A percentile compares a stretch with the other conserved stretches of the same genome.
phyloP scores from a whole-genome alignment of 92 coral and sea anemone genomes.

The Phenganax subtilis region DNA sequence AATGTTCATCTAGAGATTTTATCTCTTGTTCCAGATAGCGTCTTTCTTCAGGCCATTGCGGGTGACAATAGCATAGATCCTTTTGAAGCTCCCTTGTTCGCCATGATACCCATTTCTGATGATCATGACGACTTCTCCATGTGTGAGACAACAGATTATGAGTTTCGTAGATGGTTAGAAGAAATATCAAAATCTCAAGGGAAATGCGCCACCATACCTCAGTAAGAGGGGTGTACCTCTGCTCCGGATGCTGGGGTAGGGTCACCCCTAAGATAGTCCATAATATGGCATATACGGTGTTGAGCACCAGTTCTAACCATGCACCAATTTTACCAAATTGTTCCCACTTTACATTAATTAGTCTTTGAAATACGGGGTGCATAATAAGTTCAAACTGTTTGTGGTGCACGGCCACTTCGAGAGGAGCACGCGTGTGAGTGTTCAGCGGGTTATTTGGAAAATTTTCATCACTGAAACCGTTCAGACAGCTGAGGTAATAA shows the following conservation, averaged over 20 bases:
- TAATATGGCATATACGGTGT: slow-evolving; percentile 66
- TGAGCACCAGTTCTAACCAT: slow-evolving; percentile 73
- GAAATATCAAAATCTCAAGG: slow-evolving; percentile 54
- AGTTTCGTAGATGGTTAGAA: slow-evolving; percentile 70
- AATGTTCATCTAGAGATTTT: slow-evolving; percentile 63
- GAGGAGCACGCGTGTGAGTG: slow-evolving; percentile 79
- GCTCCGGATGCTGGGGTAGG: slow-evolving; percentile 53
- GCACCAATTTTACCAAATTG: slow-evolving; percentile 85
- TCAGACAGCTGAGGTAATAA: slow-evolving; percentile 78
- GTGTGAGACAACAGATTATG: slow-evolving; percentile 71
- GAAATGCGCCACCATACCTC: slow-evolving; percentile 82
- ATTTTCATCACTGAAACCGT: slow-evolving; percentile 54
- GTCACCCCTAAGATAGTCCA: slow-evolving; percentile 93
- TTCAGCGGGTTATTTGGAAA: slow-evolving; percentile 55
- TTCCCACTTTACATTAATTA: slow-evolving; percentile 87
- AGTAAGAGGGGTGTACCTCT: slow-evolving; percentile 58
- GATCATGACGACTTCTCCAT: slow-evolving; percentile 75
- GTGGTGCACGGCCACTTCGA: slow-evolving; percentile 86
- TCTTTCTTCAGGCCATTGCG: slow-evolving; percentile 98
- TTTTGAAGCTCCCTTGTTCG: slow-evolving; percentile 68
- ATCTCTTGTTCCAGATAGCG: slow-evolving; percentile 84
- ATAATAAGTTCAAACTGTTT: slow-evolving; percentile 95
- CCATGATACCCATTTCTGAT: slow-evolving; percentile 87
- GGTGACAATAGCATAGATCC: slow-evolving; percentile 84
- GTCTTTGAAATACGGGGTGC: slow-evolving; percentile 96